Base-by-base conservation (phyloP, 1,140 invertebrate genomes). In the Daktulosphaira vitifoliae region DNA sequence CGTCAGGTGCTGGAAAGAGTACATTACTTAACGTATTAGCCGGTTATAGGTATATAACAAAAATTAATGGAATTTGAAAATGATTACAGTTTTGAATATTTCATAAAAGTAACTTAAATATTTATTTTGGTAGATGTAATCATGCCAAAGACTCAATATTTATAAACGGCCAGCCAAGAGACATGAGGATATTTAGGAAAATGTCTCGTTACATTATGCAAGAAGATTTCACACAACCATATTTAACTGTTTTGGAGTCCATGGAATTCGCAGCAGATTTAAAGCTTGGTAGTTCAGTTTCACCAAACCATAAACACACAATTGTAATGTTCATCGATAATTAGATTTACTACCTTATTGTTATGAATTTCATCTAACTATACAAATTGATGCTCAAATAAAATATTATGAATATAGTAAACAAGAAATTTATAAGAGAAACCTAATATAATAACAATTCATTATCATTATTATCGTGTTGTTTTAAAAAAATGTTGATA, bases 181-280 rank as follows among this genome's bases (percentile, higher is more conserved):
- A 92, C 71, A 74, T 92, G 46, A 77, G 82, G 11, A 78, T 82
- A 42, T 95, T 96, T 76, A 81, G 87, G 33, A 92, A 90, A 77
- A 81, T 90, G 71, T 92, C 90, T 0, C 82, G 90, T 46, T 96
- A 96, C 76, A 96, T 96, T 69, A 94, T 96, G 90, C 93, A 97
- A 73, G 84, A 95, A 64, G 91, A 96, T 76, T 78, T 93, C n/a
- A 76, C 92, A 3, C 87, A 94, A 70, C 88, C 87, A 0, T 82
- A 87, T 68, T 82, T 96, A 42, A 90, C 88, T 0, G 89, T 95
- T 1, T 77, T 81, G 20, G 92, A 97, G 74, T 81, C 88, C 2
- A 89, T 96, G 85, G 78, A 81, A 65, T 84, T 92, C 70, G 88
- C 92, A 0, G 89, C 90, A 0, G 86, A 94, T 72, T 77, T 97